Evolutionary conservation across 2,888 invertebrate species (phyloP).

Genomic region (Lasioglossum pauxillum): DNA sequence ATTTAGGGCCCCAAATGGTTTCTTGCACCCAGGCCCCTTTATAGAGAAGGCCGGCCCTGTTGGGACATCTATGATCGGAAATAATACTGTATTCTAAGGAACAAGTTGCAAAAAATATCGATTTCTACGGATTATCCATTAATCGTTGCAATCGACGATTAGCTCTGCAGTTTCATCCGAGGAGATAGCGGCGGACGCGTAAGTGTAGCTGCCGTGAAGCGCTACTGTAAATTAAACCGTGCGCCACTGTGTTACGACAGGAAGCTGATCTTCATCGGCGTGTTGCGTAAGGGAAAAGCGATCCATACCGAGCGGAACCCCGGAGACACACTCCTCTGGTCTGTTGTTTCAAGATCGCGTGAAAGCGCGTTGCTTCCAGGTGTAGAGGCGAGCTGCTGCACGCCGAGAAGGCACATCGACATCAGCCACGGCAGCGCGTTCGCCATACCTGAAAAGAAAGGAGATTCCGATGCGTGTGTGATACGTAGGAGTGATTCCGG

Average conservation of each 20-base stretch:
- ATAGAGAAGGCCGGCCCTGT: too few relatives aligned
- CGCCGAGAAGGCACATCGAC: constrained; percentile 83
- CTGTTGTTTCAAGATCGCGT: constrained; percentile 77
- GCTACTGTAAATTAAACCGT: not conserved
- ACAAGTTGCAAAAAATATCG: too few relatives aligned
- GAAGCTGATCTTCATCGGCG: constrained; percentile 3
- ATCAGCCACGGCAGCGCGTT: constrained; percentile 82
- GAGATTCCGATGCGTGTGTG: constrained; percentile 29
- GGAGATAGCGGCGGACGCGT: too few relatives aligned
- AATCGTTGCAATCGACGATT: too few relatives aligned
- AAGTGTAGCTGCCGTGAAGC: not conserved
- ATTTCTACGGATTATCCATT: too few relatives aligned
- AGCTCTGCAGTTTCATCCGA: too few relatives aligned
- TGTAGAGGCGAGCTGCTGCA: constrained; percentile 75
- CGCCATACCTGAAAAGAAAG: constrained; percentile 77
- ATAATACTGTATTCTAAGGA: too few relatives aligned
- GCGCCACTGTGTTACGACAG: not conserved
- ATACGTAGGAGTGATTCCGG: not conserved
- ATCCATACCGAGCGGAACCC: constrained; percentile 67
- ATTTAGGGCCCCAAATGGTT: too few relatives aligned
- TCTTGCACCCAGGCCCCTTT: too few relatives aligned
- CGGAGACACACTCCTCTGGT: constrained; percentile 37
- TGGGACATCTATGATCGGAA: too few relatives aligned
- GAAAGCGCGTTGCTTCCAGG: constrained; percentile 72
- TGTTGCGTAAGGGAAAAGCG: not conserved